Evolutionary conservation across 2,113 vertebrate species (phyloP).

Genomic region (Macaca fascicularis): T2T-MFA8v1.1 NC_088381.1:104694001-104694500

Average conservation of each 20-base stretch:
- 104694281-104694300: neutral
- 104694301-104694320: slow-evolving; percentile 37
- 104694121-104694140: neutral
- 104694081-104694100: neutral
- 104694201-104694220: neutral
- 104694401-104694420: slow-evolving; percentile 45
- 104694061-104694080: neutral
- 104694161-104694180: neutral
- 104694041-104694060: neutral
- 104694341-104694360: neutral
- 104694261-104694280: neutral
- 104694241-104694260: neutral
- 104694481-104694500: neutral
- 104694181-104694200: neutral
- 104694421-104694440: neutral
- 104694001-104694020: neutral
- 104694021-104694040: neutral
- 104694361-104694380: neutral
- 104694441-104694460: neutral
- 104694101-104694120: neutral
- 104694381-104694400: neutral
- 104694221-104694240: neutral
- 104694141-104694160: neutral
- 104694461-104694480: neutral
- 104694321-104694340: neutral